Conservation (phyloP, 2,797 vertebrate species). For the Triplophysa bombifrons region DNA sequence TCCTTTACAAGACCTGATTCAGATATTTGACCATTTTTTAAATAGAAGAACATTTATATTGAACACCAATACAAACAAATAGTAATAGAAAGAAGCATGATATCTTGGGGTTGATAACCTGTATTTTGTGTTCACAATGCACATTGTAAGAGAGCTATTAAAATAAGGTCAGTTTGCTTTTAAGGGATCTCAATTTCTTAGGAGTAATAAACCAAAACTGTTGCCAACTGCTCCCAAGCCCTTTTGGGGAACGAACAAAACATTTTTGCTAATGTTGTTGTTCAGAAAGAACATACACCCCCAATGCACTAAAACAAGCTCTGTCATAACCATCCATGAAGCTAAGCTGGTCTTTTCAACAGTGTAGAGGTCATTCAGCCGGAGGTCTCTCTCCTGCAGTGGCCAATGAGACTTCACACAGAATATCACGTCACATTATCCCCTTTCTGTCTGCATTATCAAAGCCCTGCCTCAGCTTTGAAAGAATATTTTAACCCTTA, state of each 20-base stretch:
- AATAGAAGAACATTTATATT: too few species aligned
- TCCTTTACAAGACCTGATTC: too few species aligned
- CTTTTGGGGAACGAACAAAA: too few species aligned
- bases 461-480: constrained; percentile 59
- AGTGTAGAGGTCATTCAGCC: background rate
- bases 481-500: background rate
- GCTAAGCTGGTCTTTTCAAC: background rate
- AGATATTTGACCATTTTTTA: too few species aligned
- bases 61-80: too few species aligned
- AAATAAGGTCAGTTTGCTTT: too few species aligned
- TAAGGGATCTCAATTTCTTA: too few species aligned
- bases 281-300: background rate
- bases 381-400: constrained; percentile 14
- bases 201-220: too few species aligned
- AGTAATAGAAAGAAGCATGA: too few species aligned
- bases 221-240: too few species aligned
- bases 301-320: background rate
- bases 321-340: background rate
- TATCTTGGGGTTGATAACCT: too few species aligned
- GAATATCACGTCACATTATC: constrained; percentile 53
- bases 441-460: constrained; percentile 57
- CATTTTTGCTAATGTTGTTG: too few species aligned
- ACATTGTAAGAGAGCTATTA: background rate
- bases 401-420: constrained; percentile 33
- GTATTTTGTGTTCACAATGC: background rate